phyloP scores from a whole-genome alignment of 2,113 vertebrate species.

The Hassar affinis region DNA sequence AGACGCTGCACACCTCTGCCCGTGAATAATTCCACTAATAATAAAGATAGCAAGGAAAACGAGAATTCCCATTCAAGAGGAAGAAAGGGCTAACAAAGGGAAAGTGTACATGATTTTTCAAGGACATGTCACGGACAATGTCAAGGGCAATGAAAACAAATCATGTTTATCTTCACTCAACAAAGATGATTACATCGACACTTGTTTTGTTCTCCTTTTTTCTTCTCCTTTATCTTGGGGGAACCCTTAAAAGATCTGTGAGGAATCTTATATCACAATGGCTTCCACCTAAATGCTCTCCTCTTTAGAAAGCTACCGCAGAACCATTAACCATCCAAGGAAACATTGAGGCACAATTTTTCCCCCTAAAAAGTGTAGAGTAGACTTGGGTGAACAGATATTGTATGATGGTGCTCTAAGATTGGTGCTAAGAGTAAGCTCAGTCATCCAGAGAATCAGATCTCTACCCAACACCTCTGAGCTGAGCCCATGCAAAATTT shows the following conservation, averaged over 20 bases:
- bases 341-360: background rate
- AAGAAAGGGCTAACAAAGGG: slow-evolving; percentile 27
- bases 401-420: background rate
- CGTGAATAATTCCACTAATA: slow-evolving; percentile 73
- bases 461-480: background rate
- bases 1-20: slow-evolving; percentile 57
- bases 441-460: background rate
- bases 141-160: slow-evolving; percentile 22
- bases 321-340: background rate
- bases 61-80: slow-evolving; percentile 51
- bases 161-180: slow-evolving; percentile 10
- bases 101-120: slow-evolving; percentile 44
- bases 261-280: background rate
- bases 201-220: background rate
- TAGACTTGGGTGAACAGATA: background rate
- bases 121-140: slow-evolving; percentile 39
- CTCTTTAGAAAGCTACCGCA: background rate
- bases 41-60: slow-evolving; percentile 62
- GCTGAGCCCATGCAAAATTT: slow-evolving; percentile 16
- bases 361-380: background rate
- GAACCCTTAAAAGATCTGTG: background rate
- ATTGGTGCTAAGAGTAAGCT: too few species aligned
- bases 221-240: background rate
- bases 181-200: background rate
- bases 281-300: background rate